Evolutionary conservation across 2,888 invertebrate species (phyloP), one percentile per base, ranked within the genome.

Genomic region (Eilema caniola): DNA sequence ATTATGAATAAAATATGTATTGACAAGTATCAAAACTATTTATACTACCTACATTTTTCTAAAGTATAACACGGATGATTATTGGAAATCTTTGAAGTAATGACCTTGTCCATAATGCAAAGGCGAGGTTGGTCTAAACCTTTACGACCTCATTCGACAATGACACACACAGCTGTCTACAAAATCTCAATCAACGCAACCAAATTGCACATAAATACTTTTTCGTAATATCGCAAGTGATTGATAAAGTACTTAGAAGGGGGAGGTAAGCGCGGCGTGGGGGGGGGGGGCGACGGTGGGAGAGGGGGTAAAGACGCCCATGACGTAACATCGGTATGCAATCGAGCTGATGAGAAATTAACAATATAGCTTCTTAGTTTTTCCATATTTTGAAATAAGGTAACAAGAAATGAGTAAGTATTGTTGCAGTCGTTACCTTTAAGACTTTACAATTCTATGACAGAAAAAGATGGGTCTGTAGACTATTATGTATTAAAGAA

Each of bases 291-390:
- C 11, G 31, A n/a, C 67, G 75, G 75, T 67, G 47, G 77, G 76
- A 80, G 75, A 76, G 78, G 80, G 73, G 73, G 74, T 76, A 82
- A 87, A 86, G 88, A 88, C 88, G 89, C 86, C 84, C 83, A 89
- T 93, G 93, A 93, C 90, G 93, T 92, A 92, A 93, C 88, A 90
- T 89, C 88, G 92, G 90, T 90, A 92, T 92, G 91, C 89, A 88
- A 89, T 89, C 86, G 88, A 88, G 85, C 85, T 86, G 86, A 89
- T 88, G 89, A 90, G 89, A 89, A 89, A 88, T 83, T 81, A 83
- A 86, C 82, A 66, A 60, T 33, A 69, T 61, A 11, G n/a, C 61
- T 61, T 61, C 61, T n/a, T 31, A 61, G 61, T 61, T 61, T 61
- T 61, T 31, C 16, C 20, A 61, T 33, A 61, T n/a, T 61, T 20